phyloP scores from a whole-genome alignment of 2,888 invertebrate genomes.

The Chalcis sispes region DNA sequence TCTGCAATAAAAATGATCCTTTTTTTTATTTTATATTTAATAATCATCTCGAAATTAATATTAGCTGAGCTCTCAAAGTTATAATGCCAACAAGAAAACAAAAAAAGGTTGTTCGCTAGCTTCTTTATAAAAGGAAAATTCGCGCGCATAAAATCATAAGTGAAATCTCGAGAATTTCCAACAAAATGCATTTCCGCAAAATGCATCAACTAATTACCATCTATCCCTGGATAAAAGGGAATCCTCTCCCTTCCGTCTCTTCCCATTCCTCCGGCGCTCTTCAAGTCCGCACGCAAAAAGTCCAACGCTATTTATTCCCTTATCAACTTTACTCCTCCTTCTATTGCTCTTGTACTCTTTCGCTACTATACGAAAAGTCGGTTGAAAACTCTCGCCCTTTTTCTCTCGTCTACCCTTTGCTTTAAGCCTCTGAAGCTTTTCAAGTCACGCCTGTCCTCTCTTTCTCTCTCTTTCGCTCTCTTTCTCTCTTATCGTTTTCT shows the following conservation, averaged over 20 bases:
- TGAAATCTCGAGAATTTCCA: too few species aligned
- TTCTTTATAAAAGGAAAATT: too few species aligned
- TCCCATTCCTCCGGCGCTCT: neutral
- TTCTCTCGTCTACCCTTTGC: constrained; percentile 47
- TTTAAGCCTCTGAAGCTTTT: constrained; percentile 63
- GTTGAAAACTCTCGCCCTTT: constrained; percentile 31
- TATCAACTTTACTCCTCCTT: constrained; percentile 45
- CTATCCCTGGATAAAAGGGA: neutral
- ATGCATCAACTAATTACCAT: neutral
- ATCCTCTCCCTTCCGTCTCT: neutral
- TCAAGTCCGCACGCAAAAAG: constrained; percentile 5
- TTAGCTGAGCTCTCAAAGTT: too few species aligned
- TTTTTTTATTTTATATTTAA: too few species aligned
- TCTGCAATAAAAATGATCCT: too few species aligned
- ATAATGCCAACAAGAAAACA: too few species aligned
- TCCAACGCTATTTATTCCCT: constrained; percentile 47
- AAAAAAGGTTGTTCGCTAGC: too few species aligned
- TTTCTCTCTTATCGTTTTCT: constrained; percentile 53
- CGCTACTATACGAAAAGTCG: constrained; percentile 39
- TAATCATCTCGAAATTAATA: too few species aligned
- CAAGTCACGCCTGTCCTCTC: constrained; percentile 64
- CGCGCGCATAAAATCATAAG: too few species aligned
- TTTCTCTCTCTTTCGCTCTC: constrained; percentile 47
- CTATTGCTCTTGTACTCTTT: neutral
- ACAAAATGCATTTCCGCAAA: neutral